A percentile compares a stretch with the other conserved stretches of the same genome.
phyloP scores from a whole-genome alignment of 92 coral and sea anemone species.

The Epizoanthus fatuus region DNA sequence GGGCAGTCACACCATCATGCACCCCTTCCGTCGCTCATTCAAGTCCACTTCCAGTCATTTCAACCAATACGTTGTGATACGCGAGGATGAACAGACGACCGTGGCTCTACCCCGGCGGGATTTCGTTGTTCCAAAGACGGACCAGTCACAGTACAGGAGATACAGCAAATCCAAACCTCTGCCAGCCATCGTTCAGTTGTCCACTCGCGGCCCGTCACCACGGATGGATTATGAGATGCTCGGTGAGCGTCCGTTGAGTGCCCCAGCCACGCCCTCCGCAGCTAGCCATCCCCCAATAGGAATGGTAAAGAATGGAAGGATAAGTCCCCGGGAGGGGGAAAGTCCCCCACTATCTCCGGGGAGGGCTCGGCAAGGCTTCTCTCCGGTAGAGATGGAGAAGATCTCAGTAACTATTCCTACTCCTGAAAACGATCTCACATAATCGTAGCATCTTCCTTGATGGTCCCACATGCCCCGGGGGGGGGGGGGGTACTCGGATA shows the following conservation, averaged over 20 bases:
- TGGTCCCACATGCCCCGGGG: too few species aligned
- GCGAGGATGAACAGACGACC: slow-evolving; percentile 84
- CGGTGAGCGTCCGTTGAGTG: slow-evolving; percentile 82
- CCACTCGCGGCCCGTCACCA: slow-evolving; percentile 74
- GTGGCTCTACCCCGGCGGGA: slow-evolving; percentile 89
- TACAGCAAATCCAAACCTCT: slow-evolving; percentile 78
- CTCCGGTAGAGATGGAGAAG: slow-evolving; percentile 79
- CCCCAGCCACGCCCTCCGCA: slow-evolving; percentile 87
- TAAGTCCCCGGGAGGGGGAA: slow-evolving; percentile 55
- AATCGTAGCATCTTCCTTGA: not conserved
- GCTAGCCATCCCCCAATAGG: slow-evolving; percentile 47
- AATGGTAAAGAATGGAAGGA: slow-evolving; percentile 34
- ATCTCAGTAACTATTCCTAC: slow-evolving; percentile 85
- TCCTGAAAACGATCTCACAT: slow-evolving; percentile 50
- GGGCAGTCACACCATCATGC: slow-evolving; percentile 97
- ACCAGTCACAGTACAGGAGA: slow-evolving; percentile 71
- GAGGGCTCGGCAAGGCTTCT: slow-evolving; percentile 43
- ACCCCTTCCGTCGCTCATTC: slow-evolving; percentile 89
- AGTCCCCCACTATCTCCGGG: slow-evolving; percentile 36
- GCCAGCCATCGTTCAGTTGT: slow-evolving; percentile 81
- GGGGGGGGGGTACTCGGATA: too few species aligned
- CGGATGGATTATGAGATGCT: slow-evolving; percentile 73
- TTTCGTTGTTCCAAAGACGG: slow-evolving; percentile 84
- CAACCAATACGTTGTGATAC: slow-evolving; percentile 90
- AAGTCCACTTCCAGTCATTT: slow-evolving; percentile 86